Evolutionary conservation across 2,113 vertebrate species (phyloP).

Genomic region (Paradoxurus hermaphroditus): DNA sequence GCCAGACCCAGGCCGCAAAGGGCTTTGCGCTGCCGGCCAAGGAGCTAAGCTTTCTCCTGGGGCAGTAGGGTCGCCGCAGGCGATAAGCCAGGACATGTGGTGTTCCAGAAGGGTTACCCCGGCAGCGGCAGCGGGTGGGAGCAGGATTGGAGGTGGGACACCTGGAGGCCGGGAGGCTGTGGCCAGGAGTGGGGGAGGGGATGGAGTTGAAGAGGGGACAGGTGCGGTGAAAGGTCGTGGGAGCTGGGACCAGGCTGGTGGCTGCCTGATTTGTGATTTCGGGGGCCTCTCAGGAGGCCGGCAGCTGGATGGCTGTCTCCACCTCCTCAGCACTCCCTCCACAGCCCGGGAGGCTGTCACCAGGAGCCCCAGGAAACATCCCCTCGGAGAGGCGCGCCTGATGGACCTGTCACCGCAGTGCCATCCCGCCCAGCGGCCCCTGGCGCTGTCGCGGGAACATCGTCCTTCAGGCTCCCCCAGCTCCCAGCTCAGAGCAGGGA

Average conservation of each 20-base stretch:
- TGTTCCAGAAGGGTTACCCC: accelerated
- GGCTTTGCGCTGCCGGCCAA: neutral
- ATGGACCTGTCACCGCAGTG: conserved; percentile 14
- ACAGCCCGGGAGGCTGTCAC: conserved; percentile 21
- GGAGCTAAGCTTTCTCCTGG: neutral
- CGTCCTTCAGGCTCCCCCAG: conserved; percentile 25
- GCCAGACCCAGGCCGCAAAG: neutral
- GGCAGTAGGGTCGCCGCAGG: neutral
- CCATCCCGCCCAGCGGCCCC: neutral
- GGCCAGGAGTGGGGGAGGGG: neutral
- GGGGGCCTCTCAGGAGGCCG: neutral
- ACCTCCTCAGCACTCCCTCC: neutral
- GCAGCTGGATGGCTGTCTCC: neutral
- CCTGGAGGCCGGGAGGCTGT: neutral
- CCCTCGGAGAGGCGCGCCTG: neutral
- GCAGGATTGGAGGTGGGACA: neutral
- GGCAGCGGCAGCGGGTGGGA: no score
- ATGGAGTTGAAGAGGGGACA: neutral
- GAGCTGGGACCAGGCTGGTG: no score
- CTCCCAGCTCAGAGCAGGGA: neutral
- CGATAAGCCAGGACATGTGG: accelerated
- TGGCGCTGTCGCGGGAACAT: neutral
- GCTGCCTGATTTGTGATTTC: accelerated
- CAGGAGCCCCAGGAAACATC: conserved; percentile 10
- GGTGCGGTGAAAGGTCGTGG: neutral